These are phyloP conservation scores for Bicyclus anynana DNA, from an alignment of 1,140 invertebrate genomes.

Conservation along the genomic window DNA sequence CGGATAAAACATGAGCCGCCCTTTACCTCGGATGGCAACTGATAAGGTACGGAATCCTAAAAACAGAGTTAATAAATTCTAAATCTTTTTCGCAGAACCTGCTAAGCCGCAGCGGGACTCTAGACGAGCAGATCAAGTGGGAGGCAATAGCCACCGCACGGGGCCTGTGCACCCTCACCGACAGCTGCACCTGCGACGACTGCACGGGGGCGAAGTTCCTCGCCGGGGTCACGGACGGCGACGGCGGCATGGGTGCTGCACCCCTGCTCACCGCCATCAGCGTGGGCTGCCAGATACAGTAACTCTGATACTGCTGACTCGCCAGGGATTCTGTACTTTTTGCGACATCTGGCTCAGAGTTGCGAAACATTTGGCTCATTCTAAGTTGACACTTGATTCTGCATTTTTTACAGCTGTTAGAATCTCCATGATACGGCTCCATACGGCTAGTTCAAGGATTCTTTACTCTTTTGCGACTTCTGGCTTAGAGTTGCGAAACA, in stretches of 20 bases:
- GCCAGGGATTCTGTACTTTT: too few species aligned
- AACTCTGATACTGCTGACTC: slow-evolving; percentile 2
- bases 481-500: not conserved
- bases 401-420: too few species aligned
- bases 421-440: too few species aligned
- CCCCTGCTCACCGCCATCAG: slow-evolving; percentile 54
- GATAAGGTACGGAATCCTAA: too few species aligned
- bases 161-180: slow-evolving; percentile 59
- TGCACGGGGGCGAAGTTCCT: slow-evolving; percentile 54
- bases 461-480: too few species aligned
- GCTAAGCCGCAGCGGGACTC: slow-evolving; percentile 43
- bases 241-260: slow-evolving; percentile 52
- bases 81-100: slow-evolving; percentile 46
- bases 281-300: slow-evolving; percentile 53
- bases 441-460: too few species aligned
- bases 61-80: too few species aligned
- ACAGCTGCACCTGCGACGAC: slow-evolving; percentile 57
- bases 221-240: slow-evolving; percentile 50
- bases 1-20: too few species aligned
- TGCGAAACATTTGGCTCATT: too few species aligned
- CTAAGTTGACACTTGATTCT: too few species aligned
- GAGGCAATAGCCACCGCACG: slow-evolving; percentile 62
- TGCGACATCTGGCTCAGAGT: not conserved
- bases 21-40: too few species aligned
- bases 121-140: slow-evolving; percentile 65